These are phyloP conservation scores for Pelosia muscerda DNA, from an alignment of 2,888 invertebrate species.

Conservation along the genomic window DNA sequence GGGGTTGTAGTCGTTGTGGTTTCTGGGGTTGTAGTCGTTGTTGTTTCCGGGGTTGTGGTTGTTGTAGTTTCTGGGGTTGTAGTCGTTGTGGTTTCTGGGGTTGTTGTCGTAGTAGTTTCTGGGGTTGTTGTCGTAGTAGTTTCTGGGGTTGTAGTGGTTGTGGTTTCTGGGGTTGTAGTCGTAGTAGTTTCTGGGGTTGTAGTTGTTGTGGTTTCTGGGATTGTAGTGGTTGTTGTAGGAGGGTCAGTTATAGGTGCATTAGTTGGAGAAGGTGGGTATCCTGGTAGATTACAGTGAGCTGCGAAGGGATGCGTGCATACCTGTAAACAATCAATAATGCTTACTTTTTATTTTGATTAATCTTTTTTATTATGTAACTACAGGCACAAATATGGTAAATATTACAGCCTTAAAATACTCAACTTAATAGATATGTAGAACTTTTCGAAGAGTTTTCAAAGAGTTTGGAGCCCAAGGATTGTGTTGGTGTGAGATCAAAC, in stretches of 20 bases:
- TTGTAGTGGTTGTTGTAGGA: background rate
- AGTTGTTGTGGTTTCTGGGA: background rate
- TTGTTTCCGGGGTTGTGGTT: background rate
- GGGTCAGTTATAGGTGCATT: background rate
- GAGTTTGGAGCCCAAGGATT: background rate
- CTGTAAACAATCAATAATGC: background rate
- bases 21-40: background rate
- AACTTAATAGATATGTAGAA: background rate
- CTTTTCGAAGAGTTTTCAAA: background rate
- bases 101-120: background rate
- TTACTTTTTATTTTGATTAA: too few species aligned
- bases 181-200: background rate
- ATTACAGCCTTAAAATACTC: too few species aligned
- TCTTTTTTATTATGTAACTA: too few species aligned
- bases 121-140: background rate
- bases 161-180: background rate
- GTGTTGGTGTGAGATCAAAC: too few species aligned
- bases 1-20: too few species aligned
- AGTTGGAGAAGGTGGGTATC: background rate
- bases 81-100: background rate
- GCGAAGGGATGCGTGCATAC: conserved; percentile 12
- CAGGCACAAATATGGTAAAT: too few species aligned
- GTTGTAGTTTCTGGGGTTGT: background rate
- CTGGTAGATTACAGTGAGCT: conserved; percentile 10
- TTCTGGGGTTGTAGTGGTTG: background rate